phyloP scores from a whole-genome alignment of 1,140 invertebrate species.

The Pantala flavescens region DNA sequence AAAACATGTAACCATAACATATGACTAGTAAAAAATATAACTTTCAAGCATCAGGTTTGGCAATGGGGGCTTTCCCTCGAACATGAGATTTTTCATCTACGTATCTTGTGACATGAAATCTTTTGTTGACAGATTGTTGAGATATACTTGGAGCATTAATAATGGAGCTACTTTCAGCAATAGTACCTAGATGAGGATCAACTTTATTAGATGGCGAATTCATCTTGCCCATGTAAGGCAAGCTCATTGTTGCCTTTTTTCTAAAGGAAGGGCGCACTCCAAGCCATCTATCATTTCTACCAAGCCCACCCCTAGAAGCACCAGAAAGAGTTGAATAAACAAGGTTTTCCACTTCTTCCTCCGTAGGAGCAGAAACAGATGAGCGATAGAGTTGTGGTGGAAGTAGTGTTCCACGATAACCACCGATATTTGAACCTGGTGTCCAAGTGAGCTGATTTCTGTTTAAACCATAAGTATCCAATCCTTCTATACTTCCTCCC shows the following conservation, averaged over 20 bases:
- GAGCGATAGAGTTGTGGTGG: too few relatives aligned
- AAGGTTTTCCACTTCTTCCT: not conserved
- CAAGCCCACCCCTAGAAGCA: not conserved
- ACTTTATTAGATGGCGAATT: not conserved
- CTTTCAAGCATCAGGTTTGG: not conserved
- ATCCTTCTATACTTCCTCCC: not conserved
- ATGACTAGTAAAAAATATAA: too few relatives aligned
- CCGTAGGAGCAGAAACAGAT: not conserved
- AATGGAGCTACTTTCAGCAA: not conserved
- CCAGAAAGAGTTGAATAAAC: not conserved
- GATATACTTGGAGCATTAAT: too few relatives aligned
- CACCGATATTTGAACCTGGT: not conserved
- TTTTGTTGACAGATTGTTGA: not conserved
- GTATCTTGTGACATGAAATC: not conserved
- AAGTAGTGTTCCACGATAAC: too few relatives aligned
- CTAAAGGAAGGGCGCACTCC: not conserved
- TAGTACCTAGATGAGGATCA: not conserved
- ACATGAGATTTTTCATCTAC: not conserved
- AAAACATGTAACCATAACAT: too few relatives aligned
- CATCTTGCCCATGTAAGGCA: not conserved
- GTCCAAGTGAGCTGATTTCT: not conserved
- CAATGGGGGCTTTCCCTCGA: not conserved
- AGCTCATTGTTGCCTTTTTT: not conserved
- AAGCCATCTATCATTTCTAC: not conserved
- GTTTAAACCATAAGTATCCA: not conserved